Conservation (phyloP, 1,140 invertebrate genomes). For the Telenomus remus region DNA sequence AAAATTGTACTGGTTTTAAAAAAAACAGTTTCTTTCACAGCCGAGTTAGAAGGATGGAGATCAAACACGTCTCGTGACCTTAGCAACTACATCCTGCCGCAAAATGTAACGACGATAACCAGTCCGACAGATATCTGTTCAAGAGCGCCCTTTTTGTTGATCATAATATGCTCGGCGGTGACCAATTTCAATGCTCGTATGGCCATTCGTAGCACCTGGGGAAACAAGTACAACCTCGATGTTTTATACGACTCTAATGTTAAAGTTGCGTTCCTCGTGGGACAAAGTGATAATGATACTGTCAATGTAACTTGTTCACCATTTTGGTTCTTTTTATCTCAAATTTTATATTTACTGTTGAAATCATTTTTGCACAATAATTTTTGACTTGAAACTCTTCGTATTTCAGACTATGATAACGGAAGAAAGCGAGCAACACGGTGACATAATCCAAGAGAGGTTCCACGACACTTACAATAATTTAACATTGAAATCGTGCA, state of each 20-base stretch:
- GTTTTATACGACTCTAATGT: slow-evolving; percentile 68
- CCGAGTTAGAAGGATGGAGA: slow-evolving; percentile 82
- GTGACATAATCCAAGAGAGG: slow-evolving; percentile 93
- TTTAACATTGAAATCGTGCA: slow-evolving; percentile 91
- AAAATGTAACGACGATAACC: slow-evolving; percentile 81
- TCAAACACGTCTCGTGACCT: slow-evolving; percentile 83
- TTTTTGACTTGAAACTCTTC: no score
- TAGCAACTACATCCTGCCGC: slow-evolving; percentile 81
- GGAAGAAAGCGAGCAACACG: slow-evolving; percentile 79
- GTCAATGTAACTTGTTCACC: slow-evolving; percentile 77
- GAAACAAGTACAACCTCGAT: slow-evolving; percentile 78
- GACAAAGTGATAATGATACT: slow-evolving; percentile 76
- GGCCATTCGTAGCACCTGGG: slow-evolving; percentile 90
- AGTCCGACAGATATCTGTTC: slow-evolving; percentile 79
- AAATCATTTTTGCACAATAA: no score
- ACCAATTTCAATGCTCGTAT: slow-evolving; percentile 79
- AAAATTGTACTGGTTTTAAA: no score
- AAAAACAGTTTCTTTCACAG: slow-evolving; percentile 69
- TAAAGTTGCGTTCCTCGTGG: slow-evolving; percentile 77
- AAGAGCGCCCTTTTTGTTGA: slow-evolving; percentile 78
- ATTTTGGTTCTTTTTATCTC: no score
- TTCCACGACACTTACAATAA: slow-evolving; percentile 95
- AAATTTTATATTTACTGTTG: slow-evolving; percentile 28
- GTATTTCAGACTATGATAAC: slow-evolving; percentile 77
- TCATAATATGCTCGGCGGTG: slow-evolving; percentile 84